Base-by-base conservation (phyloP, 2,888 invertebrate species). In the Tenthredo distinguenda region DNA sequence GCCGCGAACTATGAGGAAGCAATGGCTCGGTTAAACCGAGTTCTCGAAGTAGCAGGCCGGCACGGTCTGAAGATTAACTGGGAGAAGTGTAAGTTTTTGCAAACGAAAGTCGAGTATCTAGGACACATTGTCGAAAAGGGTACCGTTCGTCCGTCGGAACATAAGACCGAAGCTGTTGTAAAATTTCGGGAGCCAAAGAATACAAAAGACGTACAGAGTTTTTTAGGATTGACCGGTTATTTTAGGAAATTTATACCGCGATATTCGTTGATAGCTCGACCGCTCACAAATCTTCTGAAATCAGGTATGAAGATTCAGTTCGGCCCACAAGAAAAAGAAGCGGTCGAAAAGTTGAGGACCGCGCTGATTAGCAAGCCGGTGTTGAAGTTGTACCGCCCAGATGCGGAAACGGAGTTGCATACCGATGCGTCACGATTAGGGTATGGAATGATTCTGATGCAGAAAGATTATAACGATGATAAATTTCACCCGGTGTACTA, bases 201-300 rank as follows among this genome's bases (percentile, higher is more conserved):
- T 43, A 47, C 85, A 10, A 65, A 84, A 26, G 21, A 77, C 0
- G 85, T 87, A 4, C 86, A 87, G 72, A 50, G 68, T 15, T 87
- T 86, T 81, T n/a, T 87, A 34, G 86, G 87, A 10, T 40, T 86
- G 34, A 85, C 87, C n/a, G 87, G 86, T 12, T 87, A 86, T 82
- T 86, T 86, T 37, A 37, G 86, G n/a, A 87, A 86, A 26, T 86
- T 87, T 79, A 72, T 86, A 5, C 74, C 79, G 3, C 37, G 62
- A n/a, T 87, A 87, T 71, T 43, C 86, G 18, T 26, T 15, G 26
- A 87, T 85, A 31, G 85, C 87, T 1, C 62, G 85, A 50, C 87
- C 85, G 15, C 34, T 85, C 65, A 62, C 85, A n/a, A 81, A 86
- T 62, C 34, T 74, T 1, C 26, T 85, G 37, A 62, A 47, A 65